Percentiles rank a stretch among this genome's conserved stretches.
phyloP scores from a whole-genome alignment of 2,888 invertebrate genomes.

The Eristalis intricaria region DNA sequence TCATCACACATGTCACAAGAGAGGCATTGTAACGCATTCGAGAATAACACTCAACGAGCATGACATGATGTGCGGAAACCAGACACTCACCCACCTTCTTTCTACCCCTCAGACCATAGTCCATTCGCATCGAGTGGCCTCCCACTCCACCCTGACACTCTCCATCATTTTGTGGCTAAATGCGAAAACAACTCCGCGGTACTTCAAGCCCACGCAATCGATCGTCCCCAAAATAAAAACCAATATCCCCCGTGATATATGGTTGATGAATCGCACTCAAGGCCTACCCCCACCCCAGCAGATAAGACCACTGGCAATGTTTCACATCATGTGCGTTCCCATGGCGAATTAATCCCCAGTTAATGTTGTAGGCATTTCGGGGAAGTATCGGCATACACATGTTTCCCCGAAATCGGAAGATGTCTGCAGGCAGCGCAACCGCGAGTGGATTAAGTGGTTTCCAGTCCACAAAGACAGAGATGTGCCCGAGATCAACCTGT shows the following conservation, averaged over 20 bases:
- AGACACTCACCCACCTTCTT: too few relatives aligned
- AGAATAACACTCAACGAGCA: too few relatives aligned
- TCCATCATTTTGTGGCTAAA: too few relatives aligned
- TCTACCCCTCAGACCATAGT: too few relatives aligned
- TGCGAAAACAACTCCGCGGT: too few relatives aligned
- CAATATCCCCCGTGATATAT: conserved; percentile 4
- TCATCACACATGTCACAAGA: too few relatives aligned
- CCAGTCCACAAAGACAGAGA: background rate
- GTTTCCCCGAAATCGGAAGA: background rate
- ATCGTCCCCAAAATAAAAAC: background rate
- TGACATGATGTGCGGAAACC: too few relatives aligned
- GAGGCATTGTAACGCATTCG: too few relatives aligned
- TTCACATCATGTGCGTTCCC: conserved; percentile 13
- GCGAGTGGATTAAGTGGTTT: background rate
- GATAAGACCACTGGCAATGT: background rate
- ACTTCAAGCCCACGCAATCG: background rate
- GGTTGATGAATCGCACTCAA: background rate
- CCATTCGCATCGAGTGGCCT: too few relatives aligned
- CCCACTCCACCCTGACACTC: too few relatives aligned
- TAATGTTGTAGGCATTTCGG: conserved; percentile 18
- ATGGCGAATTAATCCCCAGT: conserved; percentile 14
- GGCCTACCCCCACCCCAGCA: too few relatives aligned
- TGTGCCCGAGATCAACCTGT: background rate
- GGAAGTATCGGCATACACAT: conserved; percentile 2
- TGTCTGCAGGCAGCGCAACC: background rate